Evolutionary conservation across 1,140 invertebrate genomes (phyloP), one percentile per base, ranked within the genome.

Genomic region (Drosophila baimaii): DNA sequence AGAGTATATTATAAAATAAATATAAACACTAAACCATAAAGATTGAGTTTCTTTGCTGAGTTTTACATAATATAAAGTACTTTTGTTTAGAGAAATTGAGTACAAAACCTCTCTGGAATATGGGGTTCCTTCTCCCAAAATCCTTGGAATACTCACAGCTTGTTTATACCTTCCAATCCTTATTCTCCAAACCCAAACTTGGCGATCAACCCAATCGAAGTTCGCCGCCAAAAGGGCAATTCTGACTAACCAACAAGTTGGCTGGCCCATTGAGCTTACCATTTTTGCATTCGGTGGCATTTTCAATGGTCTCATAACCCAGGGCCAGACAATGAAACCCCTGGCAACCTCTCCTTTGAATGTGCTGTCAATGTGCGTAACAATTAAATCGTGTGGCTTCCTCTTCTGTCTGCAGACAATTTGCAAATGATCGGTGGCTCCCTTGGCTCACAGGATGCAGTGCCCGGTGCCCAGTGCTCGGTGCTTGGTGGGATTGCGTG

Each of bases 331-430:
- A 73, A 73, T 73, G 69, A 61, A 64, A 25, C 19, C 47, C 46
- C 17, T 10, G 6, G 17, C 6, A 33, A 15, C 56, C 39, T 35
- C 17, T 9, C 39, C 17, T 9, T 33, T 49, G 25, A 52, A 33
- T 41, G 37, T 69, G 70, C 78, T 81, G 84, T 89, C 80, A 84
- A 84, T 90, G 86, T 90, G 86, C 86, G 86, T 90, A 90, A 90
- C 86, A 90, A 90, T 90, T 90, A 90, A 90, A 90, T 90, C 86
- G 86, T 90, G 86, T 90, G 65, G 86, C 79, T 80, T 72, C 79
- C 76, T 65, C 71, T 71, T 72, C 81, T 78, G 58, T 65, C 49
- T 54, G 55, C 57, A 69, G 59, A 73, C 70, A 82, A 82, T 86
- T 81, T 78, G 83, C 76, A 88, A 82, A 72, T 82, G 75, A 81